Evolutionary conservation across 1,140 invertebrate genomes (phyloP), one percentile per base, ranked within the genome.

Genomic region (Euwallacea similis): DNA sequence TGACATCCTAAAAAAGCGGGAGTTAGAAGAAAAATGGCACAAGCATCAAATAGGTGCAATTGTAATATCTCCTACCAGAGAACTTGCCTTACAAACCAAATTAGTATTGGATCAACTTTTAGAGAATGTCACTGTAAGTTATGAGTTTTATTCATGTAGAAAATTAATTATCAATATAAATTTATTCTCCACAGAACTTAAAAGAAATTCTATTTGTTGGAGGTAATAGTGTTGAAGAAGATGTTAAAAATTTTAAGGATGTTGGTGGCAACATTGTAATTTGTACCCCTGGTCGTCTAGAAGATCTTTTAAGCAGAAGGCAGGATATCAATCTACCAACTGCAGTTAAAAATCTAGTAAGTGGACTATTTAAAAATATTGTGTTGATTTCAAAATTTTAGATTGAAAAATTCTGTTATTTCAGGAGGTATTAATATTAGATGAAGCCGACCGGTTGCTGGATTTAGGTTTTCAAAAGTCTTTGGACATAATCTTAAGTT

Each of bases 371-470:
- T 66, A 10, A 46, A 46, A 64, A 63, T 59, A 44, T 44, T n/a
- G n/a, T n/a, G n/a, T n/a, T n/a, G n/a, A n/a, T n/a, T n/a, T n/a
- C 2, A 0, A 67, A 58, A 43, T 54, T 42, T 55, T 9, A 7
- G 46, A 15, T 13, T 13, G 7, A 66, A 8, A 13, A 55, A 42
- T 41, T 60, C 8, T 3, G 13, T 6, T 41, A 80, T 78, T 69
- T 82, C 79, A 94, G 89, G 97, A 99, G 85, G 84, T 99, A 54
- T 79, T 99, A 13, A 89, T 99, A 9, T 83, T 99, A 56, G 98
- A 99, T 84, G 98, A 99, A 87, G 98, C 98, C 9, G 98, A 99
- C 84, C 87, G 94, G 71, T 84, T 99, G 7, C 82, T 99, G 46
- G 96, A 97, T 79, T 85, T 98, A 73, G 97, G 97, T 6, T 99